A percentile compares a stretch with the other conserved stretches of the same genome.
Evolutionary conservation across 2,797 vertebrate species (phyloP).

Genomic region (Toxotes lorentzi): DNA sequence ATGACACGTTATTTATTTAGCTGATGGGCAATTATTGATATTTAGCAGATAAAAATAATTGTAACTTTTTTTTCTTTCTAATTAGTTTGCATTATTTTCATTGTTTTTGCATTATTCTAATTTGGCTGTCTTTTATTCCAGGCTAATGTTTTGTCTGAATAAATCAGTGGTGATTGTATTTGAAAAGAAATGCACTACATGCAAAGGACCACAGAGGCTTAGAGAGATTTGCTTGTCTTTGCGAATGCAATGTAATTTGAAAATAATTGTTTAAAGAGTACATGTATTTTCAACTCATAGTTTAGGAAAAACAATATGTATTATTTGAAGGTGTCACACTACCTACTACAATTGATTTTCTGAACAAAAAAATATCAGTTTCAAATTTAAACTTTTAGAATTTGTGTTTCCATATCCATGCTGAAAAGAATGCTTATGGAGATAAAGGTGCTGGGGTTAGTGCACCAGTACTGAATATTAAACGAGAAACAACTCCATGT

Average conservation of each 20-base stretch:
- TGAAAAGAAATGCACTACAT: background rate
- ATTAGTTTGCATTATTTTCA: too few species aligned
- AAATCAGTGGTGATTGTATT: slow-evolving; percentile 13
- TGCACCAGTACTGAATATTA: slow-evolving; percentile 1
- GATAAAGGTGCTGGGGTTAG: background rate
- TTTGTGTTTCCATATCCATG: background rate
- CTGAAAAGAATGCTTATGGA: background rate
- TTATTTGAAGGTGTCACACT: background rate
- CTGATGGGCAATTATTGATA: background rate
- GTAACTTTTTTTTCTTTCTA: background rate
- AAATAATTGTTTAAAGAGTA: background rate
- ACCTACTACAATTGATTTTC: background rate
- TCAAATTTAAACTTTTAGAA: background rate
- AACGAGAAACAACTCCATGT: slow-evolving; percentile 12
- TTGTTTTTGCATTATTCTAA: background rate
- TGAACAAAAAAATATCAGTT: background rate
- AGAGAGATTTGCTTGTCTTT: background rate
- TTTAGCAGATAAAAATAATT: background rate
- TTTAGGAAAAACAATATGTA: background rate
- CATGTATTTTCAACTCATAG: background rate
- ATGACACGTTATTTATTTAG: background rate
- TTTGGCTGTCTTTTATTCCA: background rate
- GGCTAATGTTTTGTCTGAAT: background rate
- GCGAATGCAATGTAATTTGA: background rate
- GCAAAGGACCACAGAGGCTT: background rate